Base-by-base conservation (phyloP, 2,113 vertebrate genomes). In the Edolisoma coerulescens region DNA sequence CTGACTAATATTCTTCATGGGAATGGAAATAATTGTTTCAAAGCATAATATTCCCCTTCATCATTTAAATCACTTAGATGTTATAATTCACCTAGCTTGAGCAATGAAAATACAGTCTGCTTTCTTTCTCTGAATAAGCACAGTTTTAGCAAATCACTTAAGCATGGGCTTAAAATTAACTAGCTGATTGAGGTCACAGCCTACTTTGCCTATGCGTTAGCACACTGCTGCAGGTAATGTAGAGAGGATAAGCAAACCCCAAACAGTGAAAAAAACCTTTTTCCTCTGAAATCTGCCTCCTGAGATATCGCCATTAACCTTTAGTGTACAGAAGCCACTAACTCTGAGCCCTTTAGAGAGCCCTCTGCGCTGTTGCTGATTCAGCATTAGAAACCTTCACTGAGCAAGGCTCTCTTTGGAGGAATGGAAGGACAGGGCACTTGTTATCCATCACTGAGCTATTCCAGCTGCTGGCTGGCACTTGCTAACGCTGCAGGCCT, bases 131-230 rank as follows among this genome's bases (percentile, higher is more conserved):
- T 92, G 60, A 95, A 81, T 93, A 96, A 92, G 85, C 80, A 90
- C 49, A 68, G 73, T 94, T 95, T 74, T 79, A 84, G 88, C 80
- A 93, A 96, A 96, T 88, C 85, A 86, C 69, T 90, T 86, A 90
- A 93, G 94, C 84, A 90, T 1, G 0, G 35, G 95, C 93, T 95
- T 94, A 95, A 93, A 95, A 96, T 90, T 92, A 94, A 95, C 79
- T 90, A 92, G 93, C 88, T 96, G 93, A 93, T 96, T 86, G 79
- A 95, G 93, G 93, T 95, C 95, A 96, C 73, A 94, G 95, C 90
- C 96, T 90, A 93, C 80, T 95, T 95, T 92, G 86, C 52, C 83
- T 61, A 10, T n/a, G 54, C 0, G 0, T 77, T 90, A 83, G 59
- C 53, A 83, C 2, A 3, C 70, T 86, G 88, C 79, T 92, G 79